A percentile compares a stretch with the other conserved stretches of the same genome.
Conservation (phyloP, 1,140 invertebrate species). For the Drosophila lacteicornis region DNA sequence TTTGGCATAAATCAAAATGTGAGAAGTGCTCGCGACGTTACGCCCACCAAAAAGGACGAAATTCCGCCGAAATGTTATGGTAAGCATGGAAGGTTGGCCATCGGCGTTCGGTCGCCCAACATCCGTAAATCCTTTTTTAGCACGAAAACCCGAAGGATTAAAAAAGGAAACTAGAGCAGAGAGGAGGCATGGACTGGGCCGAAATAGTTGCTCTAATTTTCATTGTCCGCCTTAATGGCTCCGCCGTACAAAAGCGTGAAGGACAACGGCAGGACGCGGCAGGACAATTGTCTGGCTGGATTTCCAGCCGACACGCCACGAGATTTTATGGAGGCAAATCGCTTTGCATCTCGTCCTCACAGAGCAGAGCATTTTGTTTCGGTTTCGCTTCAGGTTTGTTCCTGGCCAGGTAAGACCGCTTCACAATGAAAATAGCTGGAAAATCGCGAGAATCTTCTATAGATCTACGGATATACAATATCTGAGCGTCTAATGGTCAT, state of each 20-base stretch:
- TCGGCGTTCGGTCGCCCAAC: constrained; percentile 25
- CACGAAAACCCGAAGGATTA: constrained; percentile 81
- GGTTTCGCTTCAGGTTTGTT: constrained; percentile 30
- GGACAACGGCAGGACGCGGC: constrained; percentile 60
- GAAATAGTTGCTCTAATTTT: constrained; percentile 80
- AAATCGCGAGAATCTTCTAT: constrained; percentile 75
- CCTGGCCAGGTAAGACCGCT: constrained; percentile 61
- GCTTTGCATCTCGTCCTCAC: constrained; percentile 28
- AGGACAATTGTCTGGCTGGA: constrained; percentile 30
- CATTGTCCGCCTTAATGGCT: constrained; percentile 72
- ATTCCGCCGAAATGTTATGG: constrained; percentile 69
- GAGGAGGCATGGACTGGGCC: constrained; percentile 12
- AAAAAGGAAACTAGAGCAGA: constrained; percentile 80
- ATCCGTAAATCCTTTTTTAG: constrained; percentile 82
- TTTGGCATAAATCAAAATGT: constrained; percentile 44
- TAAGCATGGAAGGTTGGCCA: constrained; percentile 34
- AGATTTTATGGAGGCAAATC: constrained; percentile 35
- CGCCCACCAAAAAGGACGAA: constrained; percentile 31
- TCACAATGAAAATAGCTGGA: constrained; percentile 76
- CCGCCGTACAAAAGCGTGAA: constrained; percentile 74
- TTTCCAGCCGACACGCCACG: constrained; percentile 43
- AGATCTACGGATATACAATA: constrained; percentile 3
- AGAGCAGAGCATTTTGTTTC: constrained; percentile 17
- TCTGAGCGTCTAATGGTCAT: constrained; percentile 36
- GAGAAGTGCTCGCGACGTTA: constrained; percentile 33